These are phyloP conservation scores for Halocaridina rubra DNA, from an alignment of 2,888 invertebrate species.

Conservation along the genomic window DNA sequence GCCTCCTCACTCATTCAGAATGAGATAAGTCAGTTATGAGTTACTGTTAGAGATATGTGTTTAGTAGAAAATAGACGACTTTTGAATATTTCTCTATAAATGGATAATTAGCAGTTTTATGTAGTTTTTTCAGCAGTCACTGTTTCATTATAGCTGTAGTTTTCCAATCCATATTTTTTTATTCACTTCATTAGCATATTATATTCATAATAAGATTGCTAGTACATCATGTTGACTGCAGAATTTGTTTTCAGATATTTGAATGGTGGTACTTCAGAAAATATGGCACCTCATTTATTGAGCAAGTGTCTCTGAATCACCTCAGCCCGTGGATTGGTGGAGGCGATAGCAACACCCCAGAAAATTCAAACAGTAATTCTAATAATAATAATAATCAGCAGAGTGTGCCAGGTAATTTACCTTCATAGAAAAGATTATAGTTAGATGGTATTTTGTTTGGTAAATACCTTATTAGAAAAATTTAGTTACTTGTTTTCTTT, in stretches of 20 bases:
- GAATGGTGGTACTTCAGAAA: constrained; percentile 99
- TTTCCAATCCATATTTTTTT: no score
- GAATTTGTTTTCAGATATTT: constrained; percentile 74
- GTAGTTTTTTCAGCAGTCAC: background rate
- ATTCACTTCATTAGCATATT: background rate
- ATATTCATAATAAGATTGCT: no score
- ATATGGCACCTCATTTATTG: constrained; percentile 97
- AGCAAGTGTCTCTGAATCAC: constrained; percentile 94
- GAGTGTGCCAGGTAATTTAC: constrained; percentile 63
- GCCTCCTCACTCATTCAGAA: no score
- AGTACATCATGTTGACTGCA: background rate
- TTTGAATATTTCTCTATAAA: no score
- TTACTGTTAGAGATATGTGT: no score
- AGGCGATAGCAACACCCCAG: constrained; percentile 70
- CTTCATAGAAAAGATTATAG: no score
- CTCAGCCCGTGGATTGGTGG: constrained; percentile 93
- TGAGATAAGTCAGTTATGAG: no score
- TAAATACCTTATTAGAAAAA: no score
- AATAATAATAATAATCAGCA: constrained; percentile 64
- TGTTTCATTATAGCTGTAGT: no score
- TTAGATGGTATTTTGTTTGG: no score
- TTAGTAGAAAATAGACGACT: no score
- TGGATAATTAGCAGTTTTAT: background rate
- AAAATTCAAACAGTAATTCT: constrained; percentile 48
- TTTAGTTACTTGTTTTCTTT: no score